Evolutionary conservation across 2,797 vertebrate species (phyloP).

Genomic region (Danio albolineatus): DNA sequence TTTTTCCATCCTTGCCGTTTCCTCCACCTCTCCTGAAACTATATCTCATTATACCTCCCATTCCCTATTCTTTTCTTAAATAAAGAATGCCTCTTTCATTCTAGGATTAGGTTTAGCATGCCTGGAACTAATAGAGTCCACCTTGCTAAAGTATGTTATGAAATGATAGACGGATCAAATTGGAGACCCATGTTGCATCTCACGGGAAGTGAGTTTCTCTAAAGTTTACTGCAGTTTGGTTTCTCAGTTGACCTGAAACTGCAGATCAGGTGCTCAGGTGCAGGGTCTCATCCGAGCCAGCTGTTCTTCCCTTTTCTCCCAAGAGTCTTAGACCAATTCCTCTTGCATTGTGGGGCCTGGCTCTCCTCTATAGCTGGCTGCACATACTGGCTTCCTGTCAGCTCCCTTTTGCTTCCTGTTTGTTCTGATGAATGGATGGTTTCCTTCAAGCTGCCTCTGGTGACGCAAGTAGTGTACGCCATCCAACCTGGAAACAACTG

Average conservation of each 20-base stretch:
- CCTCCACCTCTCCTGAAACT: constrained; percentile 74
- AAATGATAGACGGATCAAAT: constrained; percentile 52
- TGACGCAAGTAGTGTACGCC: constrained; percentile 67
- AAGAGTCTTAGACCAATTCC: constrained; percentile 13
- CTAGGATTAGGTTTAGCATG: constrained; percentile 71
- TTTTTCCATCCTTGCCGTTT: constrained; percentile 71
- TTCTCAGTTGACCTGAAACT: constrained; percentile 20
- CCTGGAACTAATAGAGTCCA: constrained; percentile 81
- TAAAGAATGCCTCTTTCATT: constrained; percentile 48
- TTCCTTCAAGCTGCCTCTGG: constrained; percentile 69
- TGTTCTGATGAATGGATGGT: constrained; percentile 77
- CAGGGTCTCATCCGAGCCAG: neutral
- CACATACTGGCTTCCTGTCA: constrained; percentile 72
- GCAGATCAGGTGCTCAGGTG: constrained; percentile 34
- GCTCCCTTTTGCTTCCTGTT: constrained; percentile 77
- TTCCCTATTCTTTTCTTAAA: constrained; percentile 43
- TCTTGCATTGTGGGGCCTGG: constrained; percentile 22
- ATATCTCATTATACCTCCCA: constrained; percentile 68
- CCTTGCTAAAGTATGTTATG: constrained; percentile 74
- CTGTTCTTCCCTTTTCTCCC: constrained; percentile 33
- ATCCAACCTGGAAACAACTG: constrained; percentile 56
- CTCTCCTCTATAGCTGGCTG: constrained; percentile 28
- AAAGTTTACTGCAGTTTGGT: neutral
- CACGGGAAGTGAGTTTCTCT: neutral
- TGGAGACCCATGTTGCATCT: neutral